Evolutionary conservation across 2,797 vertebrate species (phyloP).

Genomic region (Agapornis canus): DNA sequence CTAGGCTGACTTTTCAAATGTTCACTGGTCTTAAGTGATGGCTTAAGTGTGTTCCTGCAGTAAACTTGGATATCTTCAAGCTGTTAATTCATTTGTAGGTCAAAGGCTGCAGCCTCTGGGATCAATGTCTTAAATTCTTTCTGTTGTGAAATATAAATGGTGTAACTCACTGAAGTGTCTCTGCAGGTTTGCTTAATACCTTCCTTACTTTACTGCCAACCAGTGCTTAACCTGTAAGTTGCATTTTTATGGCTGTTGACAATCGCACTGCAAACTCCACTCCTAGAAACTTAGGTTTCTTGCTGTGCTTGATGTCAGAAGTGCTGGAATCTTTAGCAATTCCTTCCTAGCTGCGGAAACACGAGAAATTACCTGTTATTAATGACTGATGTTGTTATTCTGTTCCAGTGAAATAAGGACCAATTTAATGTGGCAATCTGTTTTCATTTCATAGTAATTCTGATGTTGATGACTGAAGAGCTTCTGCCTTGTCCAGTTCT

Average conservation of each 20-base stretch:
- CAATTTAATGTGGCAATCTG: not conserved
- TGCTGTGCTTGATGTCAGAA: not conserved
- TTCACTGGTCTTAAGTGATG: fast-evolving
- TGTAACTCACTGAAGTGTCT: not conserved
- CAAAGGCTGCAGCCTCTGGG: not conserved
- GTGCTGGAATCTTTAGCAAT: not conserved
- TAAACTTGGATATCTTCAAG: not conserved
- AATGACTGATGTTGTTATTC: not conserved
- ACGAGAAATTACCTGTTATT: not conserved
- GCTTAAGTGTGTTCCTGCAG: not conserved
- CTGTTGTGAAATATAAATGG: not conserved
- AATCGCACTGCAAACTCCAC: not conserved
- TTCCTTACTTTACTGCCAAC: not conserved
- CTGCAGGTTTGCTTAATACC: not conserved
- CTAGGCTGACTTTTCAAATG: not conserved
- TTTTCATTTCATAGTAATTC: not conserved
- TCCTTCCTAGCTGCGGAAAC: not conserved
- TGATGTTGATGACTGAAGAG: not conserved
- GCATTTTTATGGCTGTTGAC: not conserved
- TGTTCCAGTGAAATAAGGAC: not conserved
- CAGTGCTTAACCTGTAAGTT: not conserved
- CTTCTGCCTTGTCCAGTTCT: not conserved
- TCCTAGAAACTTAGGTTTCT: not conserved
- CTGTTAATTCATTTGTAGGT: not conserved
- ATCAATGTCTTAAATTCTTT: not conserved